These are phyloP conservation scores for Enteromius thamalakanensis DNA, from an alignment of 2,797 vertebrate species.

Conservation along the genomic window DNA sequence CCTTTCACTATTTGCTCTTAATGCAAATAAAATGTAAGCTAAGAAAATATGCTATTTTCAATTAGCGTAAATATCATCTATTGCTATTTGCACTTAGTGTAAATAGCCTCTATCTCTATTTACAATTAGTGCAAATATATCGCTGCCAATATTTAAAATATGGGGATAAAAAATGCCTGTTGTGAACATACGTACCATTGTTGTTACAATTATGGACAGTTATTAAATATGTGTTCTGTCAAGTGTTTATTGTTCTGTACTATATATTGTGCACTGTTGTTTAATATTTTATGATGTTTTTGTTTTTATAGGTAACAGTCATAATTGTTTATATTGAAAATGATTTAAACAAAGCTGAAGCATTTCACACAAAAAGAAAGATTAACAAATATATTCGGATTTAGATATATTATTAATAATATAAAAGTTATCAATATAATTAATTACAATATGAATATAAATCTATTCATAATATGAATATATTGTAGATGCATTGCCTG, in stretches of 20 bases:
- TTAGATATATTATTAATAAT: background rate
- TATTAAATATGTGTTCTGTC: background rate
- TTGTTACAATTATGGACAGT: background rate
- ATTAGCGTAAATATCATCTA: too few species aligned
- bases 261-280: background rate
- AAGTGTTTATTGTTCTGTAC: background rate
- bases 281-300: background rate
- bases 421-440: background rate
- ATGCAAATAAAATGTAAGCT: too few species aligned
- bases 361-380: background rate
- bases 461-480: background rate
- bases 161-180: background rate
- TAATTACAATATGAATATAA: background rate
- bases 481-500: background rate
- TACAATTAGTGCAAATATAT: too few species aligned
- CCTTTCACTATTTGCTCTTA: too few species aligned
- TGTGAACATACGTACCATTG: background rate
- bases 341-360: background rate
- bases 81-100: too few species aligned
- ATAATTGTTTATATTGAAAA: background rate
- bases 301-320: background rate
- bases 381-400: background rate
- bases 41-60: too few species aligned
- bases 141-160: background rate
- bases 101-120: too few species aligned